phyloP scores from a whole-genome alignment of 2,113 vertebrate genomes.

The Uria aalge region DNA sequence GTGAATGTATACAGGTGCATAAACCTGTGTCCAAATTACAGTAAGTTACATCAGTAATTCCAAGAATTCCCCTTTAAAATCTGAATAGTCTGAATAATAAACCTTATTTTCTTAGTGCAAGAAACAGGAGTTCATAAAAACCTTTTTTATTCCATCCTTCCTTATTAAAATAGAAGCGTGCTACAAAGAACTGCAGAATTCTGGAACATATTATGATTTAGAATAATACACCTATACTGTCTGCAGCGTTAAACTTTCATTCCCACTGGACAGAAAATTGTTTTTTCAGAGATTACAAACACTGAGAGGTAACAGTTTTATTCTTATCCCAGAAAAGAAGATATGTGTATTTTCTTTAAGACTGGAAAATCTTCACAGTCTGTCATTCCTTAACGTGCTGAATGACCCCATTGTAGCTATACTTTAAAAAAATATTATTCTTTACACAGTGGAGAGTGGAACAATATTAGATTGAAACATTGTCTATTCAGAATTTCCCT shows the following conservation, averaged over 20 bases:
- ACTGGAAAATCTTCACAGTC: conserved; percentile 15
- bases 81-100: background rate
- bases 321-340: conserved; percentile 7
- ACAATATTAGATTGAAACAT: conserved; percentile 77
- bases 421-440: conserved; percentile 57
- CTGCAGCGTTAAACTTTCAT: conserved; percentile 13
- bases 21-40: background rate
- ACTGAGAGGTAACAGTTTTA: background rate
- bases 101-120: background rate
- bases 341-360: background rate
- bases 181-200: background rate
- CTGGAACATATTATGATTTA: background rate
- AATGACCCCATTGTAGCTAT: conserved; percentile 54
- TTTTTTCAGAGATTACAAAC: background rate
- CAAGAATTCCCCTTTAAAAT: background rate
- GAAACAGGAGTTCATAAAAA: background rate
- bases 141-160: background rate
- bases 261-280: background rate
- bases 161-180: background rate
- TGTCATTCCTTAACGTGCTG: conserved; percentile 63
- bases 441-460: conserved; percentile 62
- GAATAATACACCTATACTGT: background rate
- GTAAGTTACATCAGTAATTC: background rate
- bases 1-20: background rate
- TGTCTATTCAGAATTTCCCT: conserved; percentile 58